Percentiles rank a stretch among this genome's conserved stretches.
These are phyloP conservation scores for Onychostruthus taczanowskii DNA, from an alignment of 2,113 vertebrate species.

Conservation along the genomic window DNA sequence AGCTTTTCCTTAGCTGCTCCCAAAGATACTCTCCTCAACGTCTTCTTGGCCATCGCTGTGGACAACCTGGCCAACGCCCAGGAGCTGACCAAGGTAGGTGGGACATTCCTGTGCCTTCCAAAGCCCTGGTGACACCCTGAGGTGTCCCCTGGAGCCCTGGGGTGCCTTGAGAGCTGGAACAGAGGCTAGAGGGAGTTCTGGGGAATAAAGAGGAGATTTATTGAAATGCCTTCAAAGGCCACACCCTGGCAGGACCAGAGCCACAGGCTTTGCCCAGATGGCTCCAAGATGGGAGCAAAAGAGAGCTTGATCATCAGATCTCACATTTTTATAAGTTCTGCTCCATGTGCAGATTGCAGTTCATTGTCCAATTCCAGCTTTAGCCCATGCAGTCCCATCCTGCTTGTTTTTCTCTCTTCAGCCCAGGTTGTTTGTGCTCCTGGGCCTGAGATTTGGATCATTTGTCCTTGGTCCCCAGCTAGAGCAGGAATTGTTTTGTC, in stretches of 20 bases:
- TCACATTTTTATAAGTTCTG: background rate
- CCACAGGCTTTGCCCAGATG: background rate
- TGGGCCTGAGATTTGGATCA: background rate
- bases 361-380: background rate
- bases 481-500: background rate
- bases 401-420: background rate
- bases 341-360: background rate
- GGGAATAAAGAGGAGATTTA: background rate
- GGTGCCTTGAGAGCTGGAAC: background rate
- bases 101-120: background rate
- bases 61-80: constrained; percentile 96
- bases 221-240: background rate
- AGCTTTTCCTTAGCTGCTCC: constrained; percentile 72
- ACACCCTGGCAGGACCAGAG: background rate
- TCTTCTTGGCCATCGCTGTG: constrained; percentile 94
- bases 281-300: background rate
- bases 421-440: background rate
- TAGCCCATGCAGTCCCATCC: background rate
- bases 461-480: background rate
- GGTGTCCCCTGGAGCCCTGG: background rate
- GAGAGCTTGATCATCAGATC: background rate
- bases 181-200: background rate
- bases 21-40: constrained; percentile 91
- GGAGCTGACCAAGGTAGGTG: constrained; percentile 91
- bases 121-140: fast-evolving